Conservation (phyloP, 2,113 vertebrate species). For the Chiloscyllium plagiosum region DNA sequence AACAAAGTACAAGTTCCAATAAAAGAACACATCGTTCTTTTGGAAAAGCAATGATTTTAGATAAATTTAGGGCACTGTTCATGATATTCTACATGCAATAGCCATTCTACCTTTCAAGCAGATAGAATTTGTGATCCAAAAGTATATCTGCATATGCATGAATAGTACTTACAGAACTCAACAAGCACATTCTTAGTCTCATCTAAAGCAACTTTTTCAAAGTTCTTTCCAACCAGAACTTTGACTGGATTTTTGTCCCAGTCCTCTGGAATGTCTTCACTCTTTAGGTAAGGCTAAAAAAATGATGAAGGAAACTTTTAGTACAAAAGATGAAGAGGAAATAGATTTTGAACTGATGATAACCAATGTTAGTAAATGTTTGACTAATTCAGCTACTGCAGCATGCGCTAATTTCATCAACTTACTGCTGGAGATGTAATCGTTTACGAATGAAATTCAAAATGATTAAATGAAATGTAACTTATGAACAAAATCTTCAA, state of each 20-base stretch:
- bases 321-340: not conserved
- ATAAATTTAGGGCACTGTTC: not conserved
- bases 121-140: not conserved
- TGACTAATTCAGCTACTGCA: not conserved
- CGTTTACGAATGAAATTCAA: not conserved
- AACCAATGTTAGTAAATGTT: not conserved
- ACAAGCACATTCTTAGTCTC: constrained; percentile 84
- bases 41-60: not conserved
- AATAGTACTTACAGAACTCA: constrained; percentile 81
- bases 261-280: constrained; percentile 72
- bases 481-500: not conserved
- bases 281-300: constrained; percentile 65
- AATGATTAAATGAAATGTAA: not conserved
- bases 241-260: constrained; percentile 78
- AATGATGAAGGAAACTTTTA: not conserved
- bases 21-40: too few relatives aligned
- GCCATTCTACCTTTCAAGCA: not conserved
- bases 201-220: constrained; percentile 75
- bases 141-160: not conserved
- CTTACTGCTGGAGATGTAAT: not conserved
- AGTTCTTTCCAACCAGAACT: constrained; percentile 85
- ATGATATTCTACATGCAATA: not conserved
- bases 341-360: not conserved
- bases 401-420: not conserved
- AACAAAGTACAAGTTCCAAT: not conserved